These are phyloP conservation scores for Leucophora obtusa DNA, from an alignment of 2,888 invertebrate genomes.

Conservation along the genomic window DNA sequence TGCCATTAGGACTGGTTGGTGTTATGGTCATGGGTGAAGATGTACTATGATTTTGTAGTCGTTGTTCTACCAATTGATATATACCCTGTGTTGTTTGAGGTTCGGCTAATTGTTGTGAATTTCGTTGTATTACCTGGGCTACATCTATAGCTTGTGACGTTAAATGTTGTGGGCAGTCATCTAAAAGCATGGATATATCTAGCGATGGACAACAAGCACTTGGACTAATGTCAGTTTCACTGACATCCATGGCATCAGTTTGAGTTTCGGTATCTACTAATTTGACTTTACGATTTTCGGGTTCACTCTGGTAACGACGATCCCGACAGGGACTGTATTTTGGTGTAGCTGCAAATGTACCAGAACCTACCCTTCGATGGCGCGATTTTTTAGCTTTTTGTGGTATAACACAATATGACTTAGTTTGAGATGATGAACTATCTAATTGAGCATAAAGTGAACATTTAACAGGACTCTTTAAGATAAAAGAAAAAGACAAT, in stretches of 20 bases:
- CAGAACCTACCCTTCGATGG: constrained; percentile 82
- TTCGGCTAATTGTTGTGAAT: constrained; percentile 64
- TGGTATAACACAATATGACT: constrained; percentile 79
- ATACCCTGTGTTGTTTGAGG: constrained; percentile 45
- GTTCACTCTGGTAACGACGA: constrained; percentile 79
- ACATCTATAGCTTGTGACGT: constrained; percentile 65
- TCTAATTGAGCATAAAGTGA: constrained; percentile 82
- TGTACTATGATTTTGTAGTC: constrained; percentile 57
- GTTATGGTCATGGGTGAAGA: constrained; percentile 65
- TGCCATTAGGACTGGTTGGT: constrained; percentile 77
- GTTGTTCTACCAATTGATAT: constrained; percentile 45
- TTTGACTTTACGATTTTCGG: constrained; percentile 78
- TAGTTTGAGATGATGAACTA: constrained; percentile 80
- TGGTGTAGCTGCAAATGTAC: constrained; percentile 79
- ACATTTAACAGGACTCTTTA: constrained; percentile 81
- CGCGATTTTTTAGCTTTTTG: constrained; percentile 79
- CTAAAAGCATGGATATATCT: constrained; percentile 70
- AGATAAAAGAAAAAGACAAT: constrained; percentile 29
- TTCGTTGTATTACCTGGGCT: constrained; percentile 57
- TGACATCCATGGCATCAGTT: constrained; percentile 83
- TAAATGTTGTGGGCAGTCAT: constrained; percentile 60
- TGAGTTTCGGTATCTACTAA: constrained; percentile 84
- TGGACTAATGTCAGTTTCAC: constrained; percentile 82
- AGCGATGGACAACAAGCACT: constrained; percentile 77
- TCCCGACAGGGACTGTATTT: constrained; percentile 81